Base-by-base conservation (phyloP, 2,888 invertebrate species). In the Lacanobia wlatinum region DNA sequence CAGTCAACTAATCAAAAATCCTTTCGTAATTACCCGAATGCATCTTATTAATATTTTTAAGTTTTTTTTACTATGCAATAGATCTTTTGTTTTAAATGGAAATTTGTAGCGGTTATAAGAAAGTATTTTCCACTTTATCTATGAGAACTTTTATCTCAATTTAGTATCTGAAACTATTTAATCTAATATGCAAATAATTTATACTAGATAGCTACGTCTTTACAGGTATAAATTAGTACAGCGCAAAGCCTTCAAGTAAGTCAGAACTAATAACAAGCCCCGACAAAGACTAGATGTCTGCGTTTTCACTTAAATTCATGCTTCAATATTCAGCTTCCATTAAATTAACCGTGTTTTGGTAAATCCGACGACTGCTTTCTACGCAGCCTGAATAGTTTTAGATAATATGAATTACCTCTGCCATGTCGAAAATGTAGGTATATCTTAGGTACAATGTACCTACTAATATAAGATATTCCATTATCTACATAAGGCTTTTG, bases 241-340 rank as follows among this genome's bases (percentile, higher is more conserved):
- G 40, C 23, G 48, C n/a, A 23, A 43, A 23, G 21, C 12, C 12
- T 55, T 65, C 21, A 14, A 64, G 38, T 61, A 53, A 65, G 69
- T 59, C 50, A 55, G 10, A 75, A 58, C 64, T 58, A 74, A 80
- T 65, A 80, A 38, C 76, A 66, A 70, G 59, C 58, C 12, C 21
- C 48, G n/a, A 70, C 82, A 59, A 70, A 46, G 53, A 38, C 61
- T 68, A 65, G 18, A 78, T 74, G 53, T 63, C 61, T 43, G 38
- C 62, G 10, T 59, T 81, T 66, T 59, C 76, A 56, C 65, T 81
- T 80, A 63, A 78, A 81, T 77, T 71, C 53, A 50, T n/a, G 65
- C 63, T 70, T 60, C 67, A 78, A 78, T 63, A 68, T 83, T 60
- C 65, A 58, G 70, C 52, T 73, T 52, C 68, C 18, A 68, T 64